Evolutionary conservation across 53 echinoderm and acorn worm species (phyloP).

Genomic region (Henricia sp.): DNA sequence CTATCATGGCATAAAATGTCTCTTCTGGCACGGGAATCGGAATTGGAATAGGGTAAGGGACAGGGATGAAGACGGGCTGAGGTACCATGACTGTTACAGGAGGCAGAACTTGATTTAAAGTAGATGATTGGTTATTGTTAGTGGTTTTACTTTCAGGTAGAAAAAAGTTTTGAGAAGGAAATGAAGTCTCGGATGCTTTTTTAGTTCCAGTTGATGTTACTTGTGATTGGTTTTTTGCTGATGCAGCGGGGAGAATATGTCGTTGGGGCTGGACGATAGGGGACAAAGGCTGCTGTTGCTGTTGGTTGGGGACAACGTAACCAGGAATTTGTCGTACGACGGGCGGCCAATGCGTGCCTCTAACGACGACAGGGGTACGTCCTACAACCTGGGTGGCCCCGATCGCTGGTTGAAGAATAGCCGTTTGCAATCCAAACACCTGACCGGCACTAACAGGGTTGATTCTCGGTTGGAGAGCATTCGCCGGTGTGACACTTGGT

Average conservation of each 20-base stretch:
- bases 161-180: not conserved
- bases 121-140: conserved; percentile 11
- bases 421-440: conserved; percentile 45
- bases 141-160: not conserved
- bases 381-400: conserved; percentile 28
- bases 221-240: not conserved
- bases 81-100: conserved; percentile 94
- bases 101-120: conserved; percentile 60
- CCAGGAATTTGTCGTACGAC: conserved; percentile 16
- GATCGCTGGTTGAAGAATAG: conserved; percentile 36
- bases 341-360: conserved; percentile 45
- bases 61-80: conserved; percentile 90
- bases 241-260: conserved; percentile 15
- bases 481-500: conserved; percentile 17
- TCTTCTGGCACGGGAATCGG: conserved; percentile 88
- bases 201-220: not conserved
- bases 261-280: conserved; percentile 19
- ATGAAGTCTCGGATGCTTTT: conserved; percentile 11
- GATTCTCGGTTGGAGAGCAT: conserved; percentile 24
- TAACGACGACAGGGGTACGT: conserved; percentile 49
- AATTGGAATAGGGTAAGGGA: conserved; percentile 90
- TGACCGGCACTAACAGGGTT: conserved; percentile 26
- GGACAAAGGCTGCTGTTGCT: conserved; percentile 11
- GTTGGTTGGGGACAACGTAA: conserved; percentile 24
- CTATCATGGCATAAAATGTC: conserved; percentile 66